Evolutionary conservation across 2,113 vertebrate genomes (phyloP), one percentile per base, ranked within the genome.

Genomic region (Callionymus lyra): DNA sequence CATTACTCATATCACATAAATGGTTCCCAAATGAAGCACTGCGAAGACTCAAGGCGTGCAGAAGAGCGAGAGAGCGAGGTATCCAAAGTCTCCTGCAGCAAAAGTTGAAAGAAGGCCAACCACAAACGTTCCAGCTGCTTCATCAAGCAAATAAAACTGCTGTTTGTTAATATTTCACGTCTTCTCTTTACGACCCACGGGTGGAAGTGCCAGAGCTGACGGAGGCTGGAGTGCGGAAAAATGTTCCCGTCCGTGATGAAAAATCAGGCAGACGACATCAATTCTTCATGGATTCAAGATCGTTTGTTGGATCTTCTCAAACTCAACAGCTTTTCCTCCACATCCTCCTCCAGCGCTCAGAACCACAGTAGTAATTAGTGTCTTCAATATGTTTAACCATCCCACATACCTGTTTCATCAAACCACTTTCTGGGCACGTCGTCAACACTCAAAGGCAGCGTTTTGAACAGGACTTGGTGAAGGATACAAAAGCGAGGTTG

Each of bases 391-490:
- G 74, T 72, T 56, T 38, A 61, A 55, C 62, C 64, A 54, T 60
- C 77, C 68, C 72, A 71, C 68, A 75, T 74, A 82, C 76, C 74
- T 80, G 69, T 68, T 65, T 67, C 63, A 76, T 79, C 77, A 76
- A 68, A 69, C 57, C 44, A 0, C 10, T 70, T 68, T 73, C 69
- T 66, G 68, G 78, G 73, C 69, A 55, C 27, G 51, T 51, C 34
- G 55, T 77, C 74, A 71, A 61, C 44, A 63, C 65, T 76, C 72
- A 73, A 70, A 75, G 58, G 58, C 70, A 3, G 32, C 46, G 45
- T 59, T 67, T 27, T 65, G 57, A 71, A 80, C 72, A 41, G 48
- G 47, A 70, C 59, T 58, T 47, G 12, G 21, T 27, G 21, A 43
- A 47, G 46, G 66, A 62, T 61, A 77, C 67, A 68, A 71, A 72